phyloP scores from a whole-genome alignment of 2,797 vertebrate genomes.

The Centroberyx gerrardi region DNA sequence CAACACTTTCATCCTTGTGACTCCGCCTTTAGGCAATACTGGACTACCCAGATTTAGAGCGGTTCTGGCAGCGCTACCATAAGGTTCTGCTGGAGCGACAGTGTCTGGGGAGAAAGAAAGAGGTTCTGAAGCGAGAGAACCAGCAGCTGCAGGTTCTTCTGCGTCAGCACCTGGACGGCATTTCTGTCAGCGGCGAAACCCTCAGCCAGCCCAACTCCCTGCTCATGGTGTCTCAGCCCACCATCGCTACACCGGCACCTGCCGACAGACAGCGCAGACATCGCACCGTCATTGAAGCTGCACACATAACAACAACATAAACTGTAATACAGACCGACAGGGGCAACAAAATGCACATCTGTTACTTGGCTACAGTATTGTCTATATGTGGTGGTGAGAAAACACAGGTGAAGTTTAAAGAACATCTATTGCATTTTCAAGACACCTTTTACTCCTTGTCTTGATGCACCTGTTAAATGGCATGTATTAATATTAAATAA shows the following conservation, averaged over 20 bases:
- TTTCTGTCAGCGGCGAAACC: conserved; percentile 76
- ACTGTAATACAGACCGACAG: conserved; percentile 25
- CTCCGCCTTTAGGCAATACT: conserved; percentile 71
- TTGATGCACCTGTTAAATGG: too few relatives aligned
- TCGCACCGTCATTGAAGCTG: conserved; percentile 69
- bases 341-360: too few relatives aligned
- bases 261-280: conserved; percentile 22
- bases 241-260: conserved; percentile 3
- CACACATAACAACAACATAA: conserved; percentile 67
- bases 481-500: too few relatives aligned
- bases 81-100: conserved; percentile 87
- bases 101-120: conserved; percentile 76
- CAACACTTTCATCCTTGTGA: background rate
- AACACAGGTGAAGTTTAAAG: too few relatives aligned
- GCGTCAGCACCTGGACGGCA: conserved; percentile 84
- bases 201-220: conserved; percentile 74
- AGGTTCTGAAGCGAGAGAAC: conserved; percentile 76
- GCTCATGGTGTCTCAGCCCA: conserved; percentile 64
- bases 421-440: too few relatives aligned
- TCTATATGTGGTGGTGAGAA: too few relatives aligned
- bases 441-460: too few relatives aligned
- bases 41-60: conserved; percentile 82
- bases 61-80: conserved; percentile 90
- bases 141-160: conserved; percentile 78
- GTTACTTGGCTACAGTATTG: too few relatives aligned